Evolutionary conservation across 2,113 vertebrate genomes (phyloP), one percentile per base, ranked within the genome.

Genomic region (Aptenodytes patagonicus): DNA sequence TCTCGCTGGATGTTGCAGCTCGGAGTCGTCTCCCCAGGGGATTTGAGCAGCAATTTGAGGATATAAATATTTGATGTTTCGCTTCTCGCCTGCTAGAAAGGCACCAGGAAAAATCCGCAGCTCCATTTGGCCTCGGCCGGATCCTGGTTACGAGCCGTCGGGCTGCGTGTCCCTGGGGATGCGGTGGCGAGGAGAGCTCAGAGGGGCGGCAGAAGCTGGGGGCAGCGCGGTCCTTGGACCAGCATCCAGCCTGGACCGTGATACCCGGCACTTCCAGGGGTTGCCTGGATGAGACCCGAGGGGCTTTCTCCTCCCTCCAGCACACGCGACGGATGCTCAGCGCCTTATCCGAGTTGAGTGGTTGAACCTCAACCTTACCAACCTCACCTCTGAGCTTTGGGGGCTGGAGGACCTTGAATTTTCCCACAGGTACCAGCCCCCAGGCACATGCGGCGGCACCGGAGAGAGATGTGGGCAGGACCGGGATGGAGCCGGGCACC

Each of bases 1-100:
- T 31, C 38, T 72, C 0, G 1, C 73, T 79, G 55, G 65, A n/a
- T 72, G 64, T 6, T 58, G 70, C 83, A 51, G 49, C 31, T 17
- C 7, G 1, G 70, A 75, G 25, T 36, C 2, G 1, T 16, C 38
- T 78, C 73, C 65, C 29, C 2, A 8, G 47, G 62, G 77, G n/a
- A 76, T 58, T 13, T 20, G 66, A 92, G 92, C 86, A 77, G 95
- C 26, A 19, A 77, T 96, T 94, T 92, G 83, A 93, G 54, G 83
- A 62, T 77, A 57, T 81, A 85, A 95, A 88, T 96, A 85, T 95
- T 94, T 87, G 42, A 95, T 92, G 65, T 52, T 90, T 83, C 15
- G 3, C 44, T 89, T 83, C 89, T 94, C 11, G 36, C 42, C 61
- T 36, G 85, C 61, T 42, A 7, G 73, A 84, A 65, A 69, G 87